Base-by-base conservation (phyloP, 1,140 invertebrate genomes). In the Maconellicoccus hirsutus region DNA sequence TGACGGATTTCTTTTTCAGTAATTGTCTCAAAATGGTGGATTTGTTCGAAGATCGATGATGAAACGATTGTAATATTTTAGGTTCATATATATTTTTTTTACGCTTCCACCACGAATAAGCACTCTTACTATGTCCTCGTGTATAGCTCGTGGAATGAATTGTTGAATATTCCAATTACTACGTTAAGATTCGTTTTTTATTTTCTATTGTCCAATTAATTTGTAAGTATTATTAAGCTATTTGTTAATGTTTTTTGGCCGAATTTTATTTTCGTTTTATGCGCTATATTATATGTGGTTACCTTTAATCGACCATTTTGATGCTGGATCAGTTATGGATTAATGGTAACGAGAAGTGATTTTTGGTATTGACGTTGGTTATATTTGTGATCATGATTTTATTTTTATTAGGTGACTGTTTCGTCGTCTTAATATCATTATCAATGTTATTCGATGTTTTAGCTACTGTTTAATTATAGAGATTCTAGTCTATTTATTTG, bases 401-500 rank as follows among this genome's bases (percentile, higher is more conserved):
- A 8, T 52, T 52, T 52, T 16, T 52, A 14, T 6, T 52, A 2
- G 10, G n/a, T 52, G 42, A 52, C n/a, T 16, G 10, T 52, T 52
- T 52, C 16, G n/a, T 52, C 42, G 42, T 52, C 42, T 19, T 16
- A 33, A 33, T 33, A 33, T 33, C 29, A 33, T 52, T 52, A 52
- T 52, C 42, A 52, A 16, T 52, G n/a, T 52, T 19, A 52, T 52
- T 52, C 42, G 42, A 52, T 52, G 42, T 52, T 52, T 3, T 52
- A 16, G 42, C n/a, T 52, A 19, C 42, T 52, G 42, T 16, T 52
- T 52, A 52, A 52, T 52, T 52, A 52, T 52, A 52, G 42, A 19
- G n/a, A 52, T 52, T 52, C 42, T 52, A 52, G 42, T 52, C 42
- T 52, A 52, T 52, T 12, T 33, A 52, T 52, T 52, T 52, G 42